Conservation (phyloP, 2,113 vertebrate genomes). For the Symphodus melops region DNA sequence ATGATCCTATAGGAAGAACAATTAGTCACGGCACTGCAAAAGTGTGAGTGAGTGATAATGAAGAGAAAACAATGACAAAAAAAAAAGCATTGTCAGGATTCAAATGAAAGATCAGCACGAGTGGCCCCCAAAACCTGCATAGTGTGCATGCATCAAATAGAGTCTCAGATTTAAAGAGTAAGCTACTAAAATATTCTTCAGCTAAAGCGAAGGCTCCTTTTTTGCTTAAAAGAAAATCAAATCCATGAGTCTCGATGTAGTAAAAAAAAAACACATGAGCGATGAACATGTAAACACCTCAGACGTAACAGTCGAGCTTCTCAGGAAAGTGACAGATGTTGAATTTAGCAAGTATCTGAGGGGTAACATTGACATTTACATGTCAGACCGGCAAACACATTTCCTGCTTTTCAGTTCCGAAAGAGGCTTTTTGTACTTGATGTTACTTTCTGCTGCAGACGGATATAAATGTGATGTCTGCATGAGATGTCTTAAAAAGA, state of each 20-base stretch:
- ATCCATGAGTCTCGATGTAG: neutral
- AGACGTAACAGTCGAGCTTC: constrained; percentile 18
- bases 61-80: too few relatives aligned
- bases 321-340: constrained; percentile 52
- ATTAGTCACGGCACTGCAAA: too few relatives aligned
- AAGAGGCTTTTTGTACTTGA: neutral
- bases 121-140: too few relatives aligned
- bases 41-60: too few relatives aligned
- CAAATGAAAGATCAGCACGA: too few relatives aligned
- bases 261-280: constrained; percentile 7
- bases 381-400: constrained; percentile 20
- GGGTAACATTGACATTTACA: constrained; percentile 66
- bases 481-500: neutral
- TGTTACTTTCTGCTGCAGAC: neutral
- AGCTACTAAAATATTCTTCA: neutral
- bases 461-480: neutral
- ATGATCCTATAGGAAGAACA: too few relatives aligned
- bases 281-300: constrained; percentile 24
- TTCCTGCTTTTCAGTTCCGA: constrained; percentile 42
- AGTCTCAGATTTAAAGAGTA: too few relatives aligned
- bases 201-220: neutral
- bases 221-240: neutral
- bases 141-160: too few relatives aligned
- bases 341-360: constrained; percentile 76
- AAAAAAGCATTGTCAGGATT: too few relatives aligned